Evolutionary conservation across 2,113 vertebrate species (phyloP).

Genomic region (Opisthocomus hoazin): DNA sequence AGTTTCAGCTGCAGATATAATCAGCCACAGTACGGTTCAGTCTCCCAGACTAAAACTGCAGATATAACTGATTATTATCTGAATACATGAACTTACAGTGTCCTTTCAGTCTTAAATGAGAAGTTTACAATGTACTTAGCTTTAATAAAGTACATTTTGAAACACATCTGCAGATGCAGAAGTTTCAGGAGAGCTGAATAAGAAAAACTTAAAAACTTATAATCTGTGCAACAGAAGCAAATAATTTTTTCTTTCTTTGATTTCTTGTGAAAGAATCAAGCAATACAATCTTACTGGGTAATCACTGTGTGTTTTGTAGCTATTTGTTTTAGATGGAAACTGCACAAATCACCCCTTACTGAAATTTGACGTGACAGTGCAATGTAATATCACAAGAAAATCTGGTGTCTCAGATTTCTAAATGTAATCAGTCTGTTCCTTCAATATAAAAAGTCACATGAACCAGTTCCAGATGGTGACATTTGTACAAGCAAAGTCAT

Average conservation of each 20-base stretch:
- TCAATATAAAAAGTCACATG: slow-evolving; percentile 12
- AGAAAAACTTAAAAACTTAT: not conserved
- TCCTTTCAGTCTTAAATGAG: not conserved
- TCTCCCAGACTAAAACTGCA: not conserved
- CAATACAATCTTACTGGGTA: not conserved
- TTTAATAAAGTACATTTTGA: not conserved
- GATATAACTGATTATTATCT: not conserved
- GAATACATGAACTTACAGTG: not conserved
- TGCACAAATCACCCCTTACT: not conserved
- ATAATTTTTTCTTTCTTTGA: not conserved
- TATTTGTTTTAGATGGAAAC: not conserved
- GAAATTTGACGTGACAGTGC: not conserved
- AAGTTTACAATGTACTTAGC: not conserved
- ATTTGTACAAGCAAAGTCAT: slow-evolving; percentile 54
- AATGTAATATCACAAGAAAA: not conserved
- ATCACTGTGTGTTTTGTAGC: not conserved
- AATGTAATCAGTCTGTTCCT: slow-evolving; percentile 26
- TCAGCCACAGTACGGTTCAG: not conserved
- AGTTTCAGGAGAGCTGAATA: not conserved
- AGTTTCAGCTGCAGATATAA: not conserved
- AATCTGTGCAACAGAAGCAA: not conserved
- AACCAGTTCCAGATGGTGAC: slow-evolving; percentile 60
- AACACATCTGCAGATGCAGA: not conserved
- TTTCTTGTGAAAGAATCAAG: not conserved
- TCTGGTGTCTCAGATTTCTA: slow-evolving; percentile 13